phyloP scores from a whole-genome alignment of 2,888 invertebrate genomes.

The Dasysyrphus tricinctus region DNA sequence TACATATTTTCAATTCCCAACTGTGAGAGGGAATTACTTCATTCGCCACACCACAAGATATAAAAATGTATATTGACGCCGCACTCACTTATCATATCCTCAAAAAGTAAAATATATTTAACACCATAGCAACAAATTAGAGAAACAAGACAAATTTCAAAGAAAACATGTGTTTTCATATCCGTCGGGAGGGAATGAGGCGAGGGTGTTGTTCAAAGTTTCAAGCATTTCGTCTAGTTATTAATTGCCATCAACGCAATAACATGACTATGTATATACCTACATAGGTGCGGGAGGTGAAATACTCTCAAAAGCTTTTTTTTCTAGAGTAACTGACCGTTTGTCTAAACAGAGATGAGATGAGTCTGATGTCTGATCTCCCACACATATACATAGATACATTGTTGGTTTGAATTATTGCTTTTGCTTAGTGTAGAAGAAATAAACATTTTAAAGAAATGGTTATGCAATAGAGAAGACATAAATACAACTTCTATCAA shows the following conservation, averaged over 20 bases:
- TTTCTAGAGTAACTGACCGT: slow-evolving; percentile 43
- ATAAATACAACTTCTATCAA: slow-evolving; percentile 3
- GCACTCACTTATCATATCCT: background rate
- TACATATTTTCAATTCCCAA: slow-evolving; percentile 5
- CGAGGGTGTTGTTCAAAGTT: slow-evolving; percentile 6
- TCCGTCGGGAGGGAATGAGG: background rate
- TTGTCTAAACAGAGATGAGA: slow-evolving; percentile 40
- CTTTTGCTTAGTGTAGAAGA: slow-evolving; percentile 42
- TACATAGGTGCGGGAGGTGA: background rate
- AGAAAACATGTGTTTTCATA: slow-evolving; percentile 38
- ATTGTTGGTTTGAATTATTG: slow-evolving; percentile 36
- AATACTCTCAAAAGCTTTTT: slow-evolving; percentile 25
- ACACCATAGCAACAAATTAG: slow-evolving; percentile 11
- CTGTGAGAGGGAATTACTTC: background rate
- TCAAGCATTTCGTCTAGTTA: slow-evolving; percentile 7
- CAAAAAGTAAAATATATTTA: background rate
- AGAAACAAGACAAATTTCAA: slow-evolving; percentile 15
- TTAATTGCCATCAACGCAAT: slow-evolving; percentile 3
- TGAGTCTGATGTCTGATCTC: background rate
- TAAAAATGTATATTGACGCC: slow-evolving; percentile 17
- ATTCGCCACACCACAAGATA: background rate
- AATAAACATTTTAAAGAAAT: slow-evolving; percentile 21
- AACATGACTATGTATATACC: background rate
- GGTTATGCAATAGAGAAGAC: background rate
- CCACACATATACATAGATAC: background rate